These are phyloP conservation scores for Lepidocyrtinus sp. DNA, from an alignment of 2,888 invertebrate species.

Conservation along the genomic window DNA sequence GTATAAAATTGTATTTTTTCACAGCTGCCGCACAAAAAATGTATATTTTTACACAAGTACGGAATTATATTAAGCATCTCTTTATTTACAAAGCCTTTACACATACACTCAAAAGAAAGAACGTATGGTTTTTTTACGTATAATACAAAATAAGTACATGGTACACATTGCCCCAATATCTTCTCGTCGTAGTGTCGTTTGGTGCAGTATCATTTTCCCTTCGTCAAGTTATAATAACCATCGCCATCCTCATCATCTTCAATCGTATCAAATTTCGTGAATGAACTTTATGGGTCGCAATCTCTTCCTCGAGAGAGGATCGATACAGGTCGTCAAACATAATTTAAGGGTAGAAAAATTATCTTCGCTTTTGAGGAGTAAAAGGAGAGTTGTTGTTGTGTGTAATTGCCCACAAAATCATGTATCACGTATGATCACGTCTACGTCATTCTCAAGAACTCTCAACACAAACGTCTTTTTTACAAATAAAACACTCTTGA, in stretches of 20 bases:
- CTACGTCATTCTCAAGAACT: slow-evolving; percentile 15
- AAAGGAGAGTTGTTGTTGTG: slow-evolving; percentile 35
- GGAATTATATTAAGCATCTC: too few relatives aligned
- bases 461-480: slow-evolving; percentile 19
- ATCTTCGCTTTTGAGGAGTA: slow-evolving; percentile 45
- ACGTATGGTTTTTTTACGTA: slow-evolving; percentile 1
- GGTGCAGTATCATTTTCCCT: too few relatives aligned
- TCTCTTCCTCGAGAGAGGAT: too few relatives aligned
- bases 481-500: too few relatives aligned
- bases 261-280: slow-evolving; percentile 31
- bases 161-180: slow-evolving; percentile 59
- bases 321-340: too few relatives aligned
- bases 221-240: too few relatives aligned
- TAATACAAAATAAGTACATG: slow-evolving; percentile 38
- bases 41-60: too few relatives aligned
- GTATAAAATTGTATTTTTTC: slow-evolving; percentile 52
- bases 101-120: too few relatives aligned
- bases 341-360: slow-evolving; percentile 30
- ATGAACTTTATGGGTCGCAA: slow-evolving; percentile 57
- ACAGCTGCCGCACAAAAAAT: slow-evolving; percentile 55
- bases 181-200: too few relatives aligned
- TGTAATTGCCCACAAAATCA: slow-evolving; percentile 55
- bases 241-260: slow-evolving; percentile 24
- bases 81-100: too few relatives aligned
- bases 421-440: slow-evolving; percentile 39